These are phyloP conservation scores for Limanda limanda DNA, from an alignment of 2,113 vertebrate species.

Conservation along the genomic window DNA sequence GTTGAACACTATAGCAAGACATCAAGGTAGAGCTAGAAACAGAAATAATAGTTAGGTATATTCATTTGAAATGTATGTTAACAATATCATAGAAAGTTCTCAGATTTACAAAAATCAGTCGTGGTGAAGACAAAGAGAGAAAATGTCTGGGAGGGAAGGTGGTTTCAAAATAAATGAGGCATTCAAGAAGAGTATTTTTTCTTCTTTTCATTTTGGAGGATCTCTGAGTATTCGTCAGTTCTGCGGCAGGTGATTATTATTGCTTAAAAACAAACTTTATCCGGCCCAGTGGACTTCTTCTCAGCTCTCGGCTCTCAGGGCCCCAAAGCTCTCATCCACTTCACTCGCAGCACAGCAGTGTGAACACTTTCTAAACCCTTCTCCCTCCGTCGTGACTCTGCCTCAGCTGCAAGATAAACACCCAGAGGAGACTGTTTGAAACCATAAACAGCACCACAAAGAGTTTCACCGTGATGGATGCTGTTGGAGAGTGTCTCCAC, in stretches of 20 bases:
- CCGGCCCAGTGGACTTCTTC: constrained; percentile 26
- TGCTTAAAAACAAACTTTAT: constrained; percentile 47
- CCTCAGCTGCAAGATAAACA: constrained; percentile 53
- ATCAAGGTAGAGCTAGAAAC: too few species aligned
- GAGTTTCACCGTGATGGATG: constrained; percentile 50
- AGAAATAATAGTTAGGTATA: too few species aligned
- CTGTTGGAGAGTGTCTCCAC: constrained; percentile 26
- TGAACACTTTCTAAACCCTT: constrained; percentile 43
- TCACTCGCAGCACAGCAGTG: constrained; percentile 37
- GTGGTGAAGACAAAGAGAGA: constrained; percentile 19
- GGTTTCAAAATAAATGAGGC: constrained; percentile 42
- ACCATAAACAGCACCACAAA: constrained; percentile 48
- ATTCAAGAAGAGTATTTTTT: not conserved
- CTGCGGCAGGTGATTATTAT: constrained; percentile 36
- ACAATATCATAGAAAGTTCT: not conserved
- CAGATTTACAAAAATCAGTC: not conserved
- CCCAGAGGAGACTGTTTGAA: constrained; percentile 43
- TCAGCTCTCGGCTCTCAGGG: constrained; percentile 25
- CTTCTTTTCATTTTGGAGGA: constrained; percentile 21
- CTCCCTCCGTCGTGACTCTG: constrained; percentile 22
- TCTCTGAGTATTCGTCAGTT: constrained; percentile 48
- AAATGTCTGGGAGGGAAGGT: constrained; percentile 16
- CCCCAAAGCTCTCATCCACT: constrained; percentile 35
- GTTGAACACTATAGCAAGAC: too few species aligned
- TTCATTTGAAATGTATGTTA: not conserved